Base-by-base conservation (phyloP, 2,797 vertebrate species). In the Sus cebifrons region DNA sequence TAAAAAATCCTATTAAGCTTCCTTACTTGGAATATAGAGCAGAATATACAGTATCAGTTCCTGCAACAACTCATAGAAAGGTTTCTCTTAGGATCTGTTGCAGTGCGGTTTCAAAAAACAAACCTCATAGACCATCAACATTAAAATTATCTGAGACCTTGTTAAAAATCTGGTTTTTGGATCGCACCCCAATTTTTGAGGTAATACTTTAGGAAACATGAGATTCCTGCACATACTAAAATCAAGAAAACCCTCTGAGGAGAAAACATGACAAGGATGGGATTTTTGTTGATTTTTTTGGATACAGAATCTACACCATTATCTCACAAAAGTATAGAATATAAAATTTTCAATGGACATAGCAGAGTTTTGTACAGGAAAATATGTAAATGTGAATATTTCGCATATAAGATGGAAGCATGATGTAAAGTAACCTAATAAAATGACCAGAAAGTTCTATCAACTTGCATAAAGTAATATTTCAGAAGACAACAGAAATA, bases 401-500 rank as follows among this genome's bases (percentile, higher is more conserved):
- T 86, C 71, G 3, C 2, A 70, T 6, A 9, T 29, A 62, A 49
- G 21, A 12, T 23, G 4, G 58, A 89, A 94, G 32, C 58, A 60
- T 71, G 32, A 68, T 49, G 2, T 65, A 78, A 74, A 60, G 11
- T 56, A 52, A 82, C 15, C 79, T 67, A 68, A 56, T 56, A 82
- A 78, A 67, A 44, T 56, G 6, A 64, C n/a, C n/a, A 54, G 7
- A 15, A 83, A 54, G 79, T 86, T 71, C 77, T 65, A 27, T 56
- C 49, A 83, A 27, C 8, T 54, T 86, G 21, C 2, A 16, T 83
- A 92, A 54, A 83, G n/a, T 67, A 67, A 27, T 54, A 92, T 64
- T 85, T 89, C 86, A 82, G 56, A 89, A 40, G n/a, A 36, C 36
- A 70, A 58, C 54, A 81, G 54, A 91, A 87, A 62, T 13, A 71